Evolutionary conservation across 2,113 vertebrate genomes (phyloP).

Genomic region (Chamaea fasciata): DNA sequence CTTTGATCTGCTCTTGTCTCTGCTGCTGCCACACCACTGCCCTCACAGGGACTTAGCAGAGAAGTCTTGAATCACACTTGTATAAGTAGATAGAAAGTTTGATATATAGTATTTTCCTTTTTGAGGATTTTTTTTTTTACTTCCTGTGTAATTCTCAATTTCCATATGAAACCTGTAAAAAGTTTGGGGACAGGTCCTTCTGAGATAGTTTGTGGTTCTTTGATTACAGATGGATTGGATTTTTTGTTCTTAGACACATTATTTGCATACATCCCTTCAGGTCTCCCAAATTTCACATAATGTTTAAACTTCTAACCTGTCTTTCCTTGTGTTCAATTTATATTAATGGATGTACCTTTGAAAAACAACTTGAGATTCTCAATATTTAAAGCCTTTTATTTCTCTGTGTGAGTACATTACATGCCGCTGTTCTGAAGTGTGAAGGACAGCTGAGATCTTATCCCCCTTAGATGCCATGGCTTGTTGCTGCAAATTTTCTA

Average conservation of each 20-base stretch:
- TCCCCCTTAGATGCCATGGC: not conserved
- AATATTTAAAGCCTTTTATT: not conserved
- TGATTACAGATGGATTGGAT: not conserved
- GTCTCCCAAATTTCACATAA: not conserved
- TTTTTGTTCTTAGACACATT: not conserved
- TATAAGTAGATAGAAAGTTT: not conserved
- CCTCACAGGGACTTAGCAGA: not conserved
- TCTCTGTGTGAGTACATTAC: not conserved
- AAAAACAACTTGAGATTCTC: not conserved
- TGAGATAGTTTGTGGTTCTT: not conserved
- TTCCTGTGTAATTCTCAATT: not conserved
- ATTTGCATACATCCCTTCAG: not conserved
- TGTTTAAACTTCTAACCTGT: not conserved
- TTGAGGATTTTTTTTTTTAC: not conserved
- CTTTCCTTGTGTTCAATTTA: not conserved
- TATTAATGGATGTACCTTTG: not conserved
- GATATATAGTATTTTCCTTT: not conserved
- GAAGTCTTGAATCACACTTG: not conserved
- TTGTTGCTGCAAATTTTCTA: not conserved
- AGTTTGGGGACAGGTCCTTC: not conserved
- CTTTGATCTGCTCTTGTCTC: not conserved
- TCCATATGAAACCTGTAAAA: not conserved
- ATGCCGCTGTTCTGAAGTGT: not conserved
- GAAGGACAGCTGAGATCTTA: not conserved
- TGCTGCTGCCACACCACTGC: not conserved